These are phyloP conservation scores for Chloromyia formosa DNA, from an alignment of 2,888 invertebrate genomes.

Conservation along the genomic window DNA sequence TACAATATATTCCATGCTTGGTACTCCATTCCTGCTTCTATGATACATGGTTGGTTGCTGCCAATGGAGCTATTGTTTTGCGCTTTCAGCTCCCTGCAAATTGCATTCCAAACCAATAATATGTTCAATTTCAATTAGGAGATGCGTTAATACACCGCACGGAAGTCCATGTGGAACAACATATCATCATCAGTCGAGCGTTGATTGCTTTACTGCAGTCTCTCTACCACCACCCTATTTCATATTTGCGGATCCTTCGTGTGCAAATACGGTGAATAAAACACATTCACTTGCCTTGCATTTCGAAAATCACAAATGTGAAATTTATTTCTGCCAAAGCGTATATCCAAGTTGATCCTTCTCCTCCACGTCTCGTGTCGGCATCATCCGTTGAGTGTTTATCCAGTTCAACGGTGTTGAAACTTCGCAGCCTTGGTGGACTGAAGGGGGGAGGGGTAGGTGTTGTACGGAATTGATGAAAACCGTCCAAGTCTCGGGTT, in stretches of 20 bases:
- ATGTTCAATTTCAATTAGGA: constrained; percentile 15
- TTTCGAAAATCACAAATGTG: not conserved
- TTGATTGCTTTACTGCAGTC: constrained; percentile 18
- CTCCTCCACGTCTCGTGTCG: not conserved
- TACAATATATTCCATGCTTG: no score
- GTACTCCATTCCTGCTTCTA: no score
- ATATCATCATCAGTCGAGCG: constrained; percentile 10
- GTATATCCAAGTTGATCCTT: not conserved
- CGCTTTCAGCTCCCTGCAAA: not conserved
- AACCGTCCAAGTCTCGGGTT: not conserved
- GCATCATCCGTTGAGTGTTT: not conserved
- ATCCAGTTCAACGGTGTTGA: not conserved
- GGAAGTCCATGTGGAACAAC: constrained; percentile 15
- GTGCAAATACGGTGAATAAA: constrained; percentile 12
- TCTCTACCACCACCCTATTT: not conserved
- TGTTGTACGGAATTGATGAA: not conserved
- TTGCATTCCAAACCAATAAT: not conserved
- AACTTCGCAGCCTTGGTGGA: no score
- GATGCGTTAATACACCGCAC: not conserved
- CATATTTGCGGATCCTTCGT: not conserved
- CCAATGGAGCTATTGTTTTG: not conserved
- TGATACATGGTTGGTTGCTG: no score
- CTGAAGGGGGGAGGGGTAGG: no score
- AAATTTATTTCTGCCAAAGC: constrained; percentile 15
- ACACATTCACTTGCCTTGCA: not conserved